Base-by-base conservation (phyloP, 2,797 vertebrate species). In the Antrozous pallidus region DNA sequence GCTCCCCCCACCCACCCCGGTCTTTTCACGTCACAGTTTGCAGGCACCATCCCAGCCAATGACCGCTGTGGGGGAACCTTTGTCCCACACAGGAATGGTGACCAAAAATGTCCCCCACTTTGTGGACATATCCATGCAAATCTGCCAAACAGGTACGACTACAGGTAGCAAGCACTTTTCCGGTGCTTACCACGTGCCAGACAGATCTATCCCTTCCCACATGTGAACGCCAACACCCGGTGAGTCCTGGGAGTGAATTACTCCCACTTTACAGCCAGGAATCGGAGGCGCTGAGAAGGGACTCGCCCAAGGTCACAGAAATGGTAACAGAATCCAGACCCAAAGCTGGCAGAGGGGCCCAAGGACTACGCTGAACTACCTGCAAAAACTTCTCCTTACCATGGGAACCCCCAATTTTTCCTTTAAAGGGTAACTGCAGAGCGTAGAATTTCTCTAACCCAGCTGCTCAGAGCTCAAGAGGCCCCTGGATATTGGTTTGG, bases 101-200 rank as follows among this genome's bases (percentile, higher is more conserved):
- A 80, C 40, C 49, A 38, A 87, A 69, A 86, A 81, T 18, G 26
- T 56, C 86, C 73, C 85, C 45, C 38, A 14, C 45, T 85, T 45
- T 13, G 33, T 0, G 40, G 36, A 70, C 40, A 80, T 18, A n/a
- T 22, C 74, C 20, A 18, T 6, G 69, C 65, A 67, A 42, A 65
- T 31, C 78, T 80, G 70, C 51, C 58, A 45, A 95, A 26, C 49
- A 74, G n/a, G 81, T 6, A 45, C 22, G n/a, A 69, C 67, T 4
- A 9, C 4, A 45, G 13, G 36, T 5, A 6, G n/a, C 6, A 14
- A n/a, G 28, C 8, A 4, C 45, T 54, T 67, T 38, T 11, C 5
- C 20, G 31, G 90, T 6, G 36, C 58, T 51, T 18, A 49, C n/a
- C 65, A 36, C 0, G 4, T 4, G 1, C 45, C 8, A 24, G 14